phyloP scores from a whole-genome alignment of 2,888 invertebrate species.

The Lasioglossum pauxillum region DNA sequence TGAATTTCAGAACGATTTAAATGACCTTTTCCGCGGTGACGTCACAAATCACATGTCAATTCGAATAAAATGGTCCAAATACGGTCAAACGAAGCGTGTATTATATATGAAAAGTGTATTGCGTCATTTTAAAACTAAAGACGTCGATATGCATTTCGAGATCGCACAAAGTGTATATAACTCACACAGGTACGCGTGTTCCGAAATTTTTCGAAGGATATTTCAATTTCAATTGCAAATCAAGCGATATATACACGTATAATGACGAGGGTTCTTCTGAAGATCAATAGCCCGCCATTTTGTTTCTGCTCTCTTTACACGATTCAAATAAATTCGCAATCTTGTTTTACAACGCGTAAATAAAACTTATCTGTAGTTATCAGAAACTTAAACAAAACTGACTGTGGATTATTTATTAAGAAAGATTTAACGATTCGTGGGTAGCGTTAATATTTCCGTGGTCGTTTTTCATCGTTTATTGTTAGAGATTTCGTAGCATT shows the following conservation, averaged over 20 bases:
- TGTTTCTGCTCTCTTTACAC: background rate
- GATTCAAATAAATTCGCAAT: background rate
- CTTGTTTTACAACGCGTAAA: background rate
- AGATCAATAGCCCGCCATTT: background rate
- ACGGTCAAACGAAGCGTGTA: background rate
- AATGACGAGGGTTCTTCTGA: background rate
- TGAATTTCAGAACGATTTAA: background rate
- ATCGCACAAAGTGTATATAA: background rate
- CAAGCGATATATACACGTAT: background rate
- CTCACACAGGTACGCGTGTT: background rate
- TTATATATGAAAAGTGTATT: background rate
- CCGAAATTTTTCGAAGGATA: background rate
- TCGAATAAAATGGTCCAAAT: background rate
- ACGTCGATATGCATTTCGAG: conserved; percentile 24
- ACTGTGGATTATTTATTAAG: background rate
- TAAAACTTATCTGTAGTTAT: background rate
- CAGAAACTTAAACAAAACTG: background rate
- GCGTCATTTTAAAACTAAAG: background rate
- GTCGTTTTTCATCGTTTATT: conserved; percentile 5
- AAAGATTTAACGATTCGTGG: background rate
- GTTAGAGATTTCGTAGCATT: conserved; percentile 66
- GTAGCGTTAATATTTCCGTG: background rate
- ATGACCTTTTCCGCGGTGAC: background rate
- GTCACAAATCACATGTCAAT: background rate
- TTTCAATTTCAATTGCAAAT: background rate